A percentile compares a stretch with the other conserved stretches of the same genome.
phyloP scores from a whole-genome alignment of 2,797 vertebrate genomes.

The Silurus lanzhouensis region DNA sequence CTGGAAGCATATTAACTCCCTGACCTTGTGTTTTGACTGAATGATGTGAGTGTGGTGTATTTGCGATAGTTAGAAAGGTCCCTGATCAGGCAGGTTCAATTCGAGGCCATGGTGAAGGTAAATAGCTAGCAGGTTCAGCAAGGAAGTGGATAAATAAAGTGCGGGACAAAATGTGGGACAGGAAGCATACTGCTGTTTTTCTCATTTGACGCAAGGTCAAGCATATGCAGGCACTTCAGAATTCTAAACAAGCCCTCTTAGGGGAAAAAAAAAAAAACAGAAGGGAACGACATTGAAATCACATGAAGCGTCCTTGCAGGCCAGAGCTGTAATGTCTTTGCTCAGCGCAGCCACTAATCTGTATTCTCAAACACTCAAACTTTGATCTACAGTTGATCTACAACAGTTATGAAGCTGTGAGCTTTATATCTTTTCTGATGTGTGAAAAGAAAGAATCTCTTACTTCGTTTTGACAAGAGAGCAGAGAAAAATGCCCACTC shows the following conservation, averaged over 20 bases:
- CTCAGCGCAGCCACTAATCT: slow-evolving; percentile 56
- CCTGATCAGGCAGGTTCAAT: slow-evolving; percentile 31
- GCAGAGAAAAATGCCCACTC: slow-evolving; percentile 43
- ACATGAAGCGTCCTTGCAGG: slow-evolving; percentile 62
- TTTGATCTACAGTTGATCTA: slow-evolving; percentile 56
- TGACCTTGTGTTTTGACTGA: slow-evolving; percentile 43
- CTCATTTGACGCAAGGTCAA: slow-evolving; percentile 70
- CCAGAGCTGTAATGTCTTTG: slow-evolving; percentile 51
- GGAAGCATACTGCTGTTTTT: slow-evolving; percentile 61
- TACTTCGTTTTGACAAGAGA: slow-evolving; percentile 55
- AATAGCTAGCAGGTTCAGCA: slow-evolving; percentile 32
- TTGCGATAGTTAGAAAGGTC: not conserved
- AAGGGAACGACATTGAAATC: slow-evolving; percentile 60
- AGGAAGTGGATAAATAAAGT: slow-evolving; percentile 52
- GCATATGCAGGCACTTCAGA: slow-evolving; percentile 56
- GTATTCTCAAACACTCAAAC: slow-evolving; percentile 59
- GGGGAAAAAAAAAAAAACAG: slow-evolving; percentile 44
- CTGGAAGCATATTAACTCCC: slow-evolving; percentile 43
- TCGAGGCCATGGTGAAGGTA: slow-evolving; percentile 24
- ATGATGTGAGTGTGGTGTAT: slow-evolving; percentile 39
- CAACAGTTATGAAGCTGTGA: slow-evolving; percentile 43
- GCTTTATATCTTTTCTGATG: slow-evolving; percentile 58
- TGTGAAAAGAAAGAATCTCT: slow-evolving; percentile 54
- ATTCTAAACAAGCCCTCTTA: slow-evolving; percentile 56
- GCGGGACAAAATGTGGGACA: slow-evolving; percentile 29